phyloP scores from a whole-genome alignment of 2,797 vertebrate genomes.

The Pseudomugil tenellus region DNA sequence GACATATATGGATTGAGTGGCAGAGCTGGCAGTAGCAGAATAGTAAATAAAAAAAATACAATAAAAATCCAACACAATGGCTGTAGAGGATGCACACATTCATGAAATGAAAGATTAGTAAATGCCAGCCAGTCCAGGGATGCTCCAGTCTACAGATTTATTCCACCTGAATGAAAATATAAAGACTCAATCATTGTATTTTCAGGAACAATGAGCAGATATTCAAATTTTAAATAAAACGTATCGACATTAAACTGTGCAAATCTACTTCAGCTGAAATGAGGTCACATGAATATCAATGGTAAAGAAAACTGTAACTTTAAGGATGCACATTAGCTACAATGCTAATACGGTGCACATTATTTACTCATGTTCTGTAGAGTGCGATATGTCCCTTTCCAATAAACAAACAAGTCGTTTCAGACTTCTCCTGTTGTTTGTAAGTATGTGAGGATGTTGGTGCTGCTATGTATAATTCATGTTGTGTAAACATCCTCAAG shows the following conservation, averaged over 20 bases:
- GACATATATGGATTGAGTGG: conserved; percentile 53
- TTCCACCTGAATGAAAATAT: conserved; percentile 41
- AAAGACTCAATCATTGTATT: conserved; percentile 45
- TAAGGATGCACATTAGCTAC: too few relatives aligned
- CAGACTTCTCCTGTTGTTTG: too few relatives aligned
- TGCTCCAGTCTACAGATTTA: conserved; percentile 42
- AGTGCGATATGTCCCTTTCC: too few relatives aligned
- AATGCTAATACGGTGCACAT: too few relatives aligned
- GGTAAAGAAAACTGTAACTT: too few relatives aligned
- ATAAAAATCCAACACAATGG: conserved; percentile 28
- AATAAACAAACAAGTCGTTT: too few relatives aligned
- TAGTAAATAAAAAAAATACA: conserved; percentile 43
- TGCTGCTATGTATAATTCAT: conserved; percentile 1
- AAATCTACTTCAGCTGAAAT: conserved; percentile 7
- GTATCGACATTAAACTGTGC: conserved; percentile 4
- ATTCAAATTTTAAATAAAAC: conserved; percentile 17
- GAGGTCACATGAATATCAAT: too few relatives aligned
- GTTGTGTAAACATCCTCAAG: background rate
- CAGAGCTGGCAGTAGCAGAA: conserved; percentile 36
- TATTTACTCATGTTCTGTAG: too few relatives aligned
- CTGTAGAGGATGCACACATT: conserved; percentile 44
- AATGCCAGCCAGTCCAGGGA: conserved; percentile 62
- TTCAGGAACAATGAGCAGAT: conserved; percentile 7
- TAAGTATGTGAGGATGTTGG: background rate
- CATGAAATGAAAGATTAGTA: conserved; percentile 42